Conservation (phyloP, 2,113 vertebrate species). For the Pica pica region DNA sequence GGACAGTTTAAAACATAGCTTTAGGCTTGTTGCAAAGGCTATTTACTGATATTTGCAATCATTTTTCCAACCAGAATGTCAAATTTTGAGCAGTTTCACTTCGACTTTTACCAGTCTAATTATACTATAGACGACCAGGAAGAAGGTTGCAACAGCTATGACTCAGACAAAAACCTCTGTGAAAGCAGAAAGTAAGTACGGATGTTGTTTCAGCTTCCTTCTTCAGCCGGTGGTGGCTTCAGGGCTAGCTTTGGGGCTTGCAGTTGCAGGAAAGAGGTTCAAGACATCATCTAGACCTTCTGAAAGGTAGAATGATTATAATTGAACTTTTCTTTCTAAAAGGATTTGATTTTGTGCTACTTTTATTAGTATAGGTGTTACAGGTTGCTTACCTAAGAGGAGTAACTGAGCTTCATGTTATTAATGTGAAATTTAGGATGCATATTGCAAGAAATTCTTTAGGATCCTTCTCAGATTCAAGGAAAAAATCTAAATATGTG, state of each 20-base stretch:
- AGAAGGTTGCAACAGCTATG: constrained; percentile 40
- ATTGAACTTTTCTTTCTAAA: not conserved
- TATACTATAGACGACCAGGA: constrained; percentile 79
- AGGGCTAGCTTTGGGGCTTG: not conserved
- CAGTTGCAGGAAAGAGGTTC: not conserved
- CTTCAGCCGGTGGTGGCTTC: not conserved
- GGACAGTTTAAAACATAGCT: not conserved
- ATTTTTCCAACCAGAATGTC: constrained; percentile 74
- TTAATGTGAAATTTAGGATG: not conserved
- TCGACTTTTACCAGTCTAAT: constrained; percentile 85
- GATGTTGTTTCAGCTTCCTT: not conserved
- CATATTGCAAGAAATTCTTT: not conserved
- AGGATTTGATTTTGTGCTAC: not conserved
- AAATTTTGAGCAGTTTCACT: constrained; percentile 74
- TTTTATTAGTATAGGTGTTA: not conserved
- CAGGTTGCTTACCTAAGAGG: not conserved
- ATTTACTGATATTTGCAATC: not conserved
- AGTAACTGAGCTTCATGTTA: not conserved
- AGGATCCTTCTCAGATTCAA: not conserved
- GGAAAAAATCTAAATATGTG: not conserved
- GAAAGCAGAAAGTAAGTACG: constrained; percentile 63
- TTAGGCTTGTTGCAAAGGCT: not conserved
- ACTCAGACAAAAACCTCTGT: not conserved
- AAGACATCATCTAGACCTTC: not conserved
- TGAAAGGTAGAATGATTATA: not conserved